phyloP scores from a whole-genome alignment of 2,797 vertebrate species.

The Pangasius mekongensis region DNA sequence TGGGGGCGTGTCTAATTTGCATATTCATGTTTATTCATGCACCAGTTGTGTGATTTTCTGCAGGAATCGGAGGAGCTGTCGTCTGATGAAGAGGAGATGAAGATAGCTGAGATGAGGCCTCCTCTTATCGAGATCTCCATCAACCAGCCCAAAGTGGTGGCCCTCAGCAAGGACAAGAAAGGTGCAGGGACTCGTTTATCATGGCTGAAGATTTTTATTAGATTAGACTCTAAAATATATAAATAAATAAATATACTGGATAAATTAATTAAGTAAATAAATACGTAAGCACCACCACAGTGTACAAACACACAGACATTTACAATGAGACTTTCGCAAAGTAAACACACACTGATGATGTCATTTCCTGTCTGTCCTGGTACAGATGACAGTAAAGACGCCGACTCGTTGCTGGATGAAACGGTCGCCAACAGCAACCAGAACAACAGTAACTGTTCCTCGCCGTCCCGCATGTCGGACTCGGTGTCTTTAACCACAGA shows the following conservation, averaged over 20 bases:
- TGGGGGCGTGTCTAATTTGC: not conserved
- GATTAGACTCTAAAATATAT: not conserved
- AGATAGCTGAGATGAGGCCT: slow-evolving; percentile 94
- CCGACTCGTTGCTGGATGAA: slow-evolving; percentile 93
- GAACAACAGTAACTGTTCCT: slow-evolving; percentile 98
- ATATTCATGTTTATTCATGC: not conserved
- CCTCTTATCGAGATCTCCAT: slow-evolving; percentile 96
- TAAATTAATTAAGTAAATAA: not conserved
- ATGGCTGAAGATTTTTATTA: not conserved
- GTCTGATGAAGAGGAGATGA: slow-evolving; percentile 97
- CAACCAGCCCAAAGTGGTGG: slow-evolving; percentile 97
- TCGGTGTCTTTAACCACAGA: slow-evolving; percentile 96
- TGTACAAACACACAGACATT: not conserved
- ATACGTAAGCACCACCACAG: not conserved
- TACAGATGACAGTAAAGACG: slow-evolving; percentile 87
- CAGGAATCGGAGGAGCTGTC: slow-evolving; percentile 97
- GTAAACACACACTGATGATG: not conserved
- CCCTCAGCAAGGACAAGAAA: slow-evolving; percentile 93
- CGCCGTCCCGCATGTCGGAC: slow-evolving; percentile 98
- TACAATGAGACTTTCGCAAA: not conserved
- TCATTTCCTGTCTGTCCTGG: slow-evolving; percentile 6
- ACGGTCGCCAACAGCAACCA: slow-evolving; percentile 96
- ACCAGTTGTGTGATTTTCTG: slow-evolving; percentile 33
- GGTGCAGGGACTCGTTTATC: slow-evolving; percentile 71
- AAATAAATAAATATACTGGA: not conserved